Evolutionary conservation across 2,888 invertebrate genomes (phyloP).

Genomic region (Branchipolynoe longqiensis): DNA sequence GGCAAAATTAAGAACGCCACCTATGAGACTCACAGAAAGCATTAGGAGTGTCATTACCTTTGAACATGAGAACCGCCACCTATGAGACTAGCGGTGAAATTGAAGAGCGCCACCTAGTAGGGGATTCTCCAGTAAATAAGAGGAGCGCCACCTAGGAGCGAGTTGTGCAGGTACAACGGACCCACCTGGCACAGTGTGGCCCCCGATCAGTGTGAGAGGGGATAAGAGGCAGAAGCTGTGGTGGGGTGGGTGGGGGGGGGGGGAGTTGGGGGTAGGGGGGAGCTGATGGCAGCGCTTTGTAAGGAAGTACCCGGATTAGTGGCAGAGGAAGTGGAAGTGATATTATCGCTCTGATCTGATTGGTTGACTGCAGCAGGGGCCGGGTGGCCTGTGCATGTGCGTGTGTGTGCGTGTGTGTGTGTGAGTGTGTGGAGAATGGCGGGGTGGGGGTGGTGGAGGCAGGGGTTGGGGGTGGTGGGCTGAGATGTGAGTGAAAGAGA

Average conservation of each 20-base stretch:
- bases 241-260: no score
- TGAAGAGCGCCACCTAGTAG: no score
- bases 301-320: conserved; percentile 44
- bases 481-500: neutral
- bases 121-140: no score
- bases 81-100: no score
- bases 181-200: neutral
- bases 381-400: conserved; percentile 2
- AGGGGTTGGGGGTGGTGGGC: neutral
- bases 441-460: neutral
- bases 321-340: conserved; percentile 52
- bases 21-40: neutral
- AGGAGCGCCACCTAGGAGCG: no score
- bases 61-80: no score
- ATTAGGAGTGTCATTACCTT: no score
- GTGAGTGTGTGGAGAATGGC: neutral
- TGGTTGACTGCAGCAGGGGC: neutral
- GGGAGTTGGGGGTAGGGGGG: no score
- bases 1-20: no score
- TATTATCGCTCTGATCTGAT: conserved; percentile 50
- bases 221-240: no score
- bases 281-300: conserved; percentile 45
- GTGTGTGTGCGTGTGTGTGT: neutral
- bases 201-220: neutral
- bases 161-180: no score